Evolutionary conservation across 2,888 invertebrate genomes (phyloP), one percentile per base, ranked within the genome.

Genomic region (Trissolcus japonicus): DNA sequence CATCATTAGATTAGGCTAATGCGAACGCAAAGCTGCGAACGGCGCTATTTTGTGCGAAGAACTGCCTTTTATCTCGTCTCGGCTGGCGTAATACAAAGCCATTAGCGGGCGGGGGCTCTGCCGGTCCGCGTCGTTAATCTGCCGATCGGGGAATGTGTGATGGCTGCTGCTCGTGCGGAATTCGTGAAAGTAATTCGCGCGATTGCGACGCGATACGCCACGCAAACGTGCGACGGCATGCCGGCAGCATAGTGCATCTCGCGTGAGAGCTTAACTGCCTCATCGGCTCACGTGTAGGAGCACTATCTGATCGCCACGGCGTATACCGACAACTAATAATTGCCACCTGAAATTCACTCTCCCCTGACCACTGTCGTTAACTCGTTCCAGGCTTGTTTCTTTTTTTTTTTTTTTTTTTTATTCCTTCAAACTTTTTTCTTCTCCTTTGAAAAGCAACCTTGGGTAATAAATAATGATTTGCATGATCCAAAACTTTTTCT

Each of bases 141-240:
- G n/a, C 25, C 51, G 72, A 77, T 77, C 76, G 72, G 68, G 21
- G 59, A 73, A 74, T 61, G 73, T 57, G 78, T 54, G 74, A 73
- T 78, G 56, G 61, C 53, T 50, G 25, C 25, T 25, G 25, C 25
- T 25, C 0, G 25, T 25, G 66, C 29, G 74, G 78, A 74, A 78
- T 69, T 66, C 74, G 69, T 59, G 73, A 73, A 57, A 63, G 68
- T 68, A 69, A 78, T 78, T 68, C 73, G 62, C 71, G 69, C 74
- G 78, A 74, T 78, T 51, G 68, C 53, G 40, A 48, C 57, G 35
- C 35, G 73, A 68, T 66, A 74, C 61, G 60, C 63, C 67, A 65
- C 77, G 66, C 61, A 51, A 66, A 62, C 65, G 43, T 53, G 51
- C 55, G 43, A 14, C 65, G 73, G 43, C 67, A 48, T 53, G 62